Evolutionary conservation across 2,797 vertebrate species (phyloP).

Genomic region (Darevskia nairensis): DNA sequence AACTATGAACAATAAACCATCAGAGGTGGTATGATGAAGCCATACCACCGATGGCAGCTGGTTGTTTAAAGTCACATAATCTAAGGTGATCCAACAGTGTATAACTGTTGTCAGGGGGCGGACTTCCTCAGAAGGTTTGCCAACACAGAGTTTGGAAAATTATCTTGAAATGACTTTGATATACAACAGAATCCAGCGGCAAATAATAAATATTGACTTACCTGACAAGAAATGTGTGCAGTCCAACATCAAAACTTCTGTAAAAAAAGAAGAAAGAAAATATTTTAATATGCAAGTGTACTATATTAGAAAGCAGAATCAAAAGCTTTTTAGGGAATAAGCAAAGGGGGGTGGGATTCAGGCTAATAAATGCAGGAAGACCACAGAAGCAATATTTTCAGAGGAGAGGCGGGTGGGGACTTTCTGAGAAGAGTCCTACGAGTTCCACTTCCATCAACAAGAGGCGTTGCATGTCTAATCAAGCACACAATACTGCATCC

Average conservation of each 20-base stretch:
- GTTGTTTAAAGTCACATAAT: not conserved
- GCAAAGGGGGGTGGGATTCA: not conserved
- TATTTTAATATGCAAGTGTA: slow-evolving; percentile 13
- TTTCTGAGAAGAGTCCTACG: not conserved
- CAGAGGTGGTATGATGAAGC: not conserved
- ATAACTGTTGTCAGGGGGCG: too few relatives aligned
- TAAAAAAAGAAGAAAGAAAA: slow-evolving; percentile 59
- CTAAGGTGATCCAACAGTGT: not conserved
- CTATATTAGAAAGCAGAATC: not conserved
- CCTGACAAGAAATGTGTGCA: slow-evolving; percentile 97
- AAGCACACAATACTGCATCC: not conserved
- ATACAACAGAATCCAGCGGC: not conserved
- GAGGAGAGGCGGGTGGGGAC: not conserved
- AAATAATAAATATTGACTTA: slow-evolving; percentile 75
- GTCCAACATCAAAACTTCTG: slow-evolving; percentile 95
- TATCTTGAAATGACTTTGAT: not conserved
- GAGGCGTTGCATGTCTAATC: not conserved
- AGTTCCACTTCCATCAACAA: not conserved
- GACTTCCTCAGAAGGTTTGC: not conserved
- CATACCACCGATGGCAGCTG: not conserved
- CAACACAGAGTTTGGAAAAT: not conserved
- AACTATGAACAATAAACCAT: not conserved
- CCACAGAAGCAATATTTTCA: not conserved
- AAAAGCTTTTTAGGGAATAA: not conserved
- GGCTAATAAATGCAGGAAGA: not conserved